Base-by-base conservation (phyloP, 1,140 invertebrate genomes). In the Ruditapes philippinarum region DNA sequence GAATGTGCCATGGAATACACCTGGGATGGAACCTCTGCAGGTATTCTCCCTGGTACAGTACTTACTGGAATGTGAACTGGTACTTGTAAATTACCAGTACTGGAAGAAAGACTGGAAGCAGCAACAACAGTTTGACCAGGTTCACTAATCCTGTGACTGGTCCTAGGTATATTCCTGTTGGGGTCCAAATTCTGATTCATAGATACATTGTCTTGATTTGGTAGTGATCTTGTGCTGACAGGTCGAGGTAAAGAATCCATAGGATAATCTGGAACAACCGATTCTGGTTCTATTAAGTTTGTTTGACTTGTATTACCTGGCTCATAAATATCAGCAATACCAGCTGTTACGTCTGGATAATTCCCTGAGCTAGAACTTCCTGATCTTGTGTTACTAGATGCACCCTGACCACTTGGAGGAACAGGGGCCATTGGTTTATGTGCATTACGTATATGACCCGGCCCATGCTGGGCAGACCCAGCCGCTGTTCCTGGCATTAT, bases 191-290 rank as follows among this genome's bases (percentile, higher is more conserved):
- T 54, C 5, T 33, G 82, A 42, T 33, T 45, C 12, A 25, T 54
- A 14, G 22, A 28, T 4, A 42, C 40, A 82, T 33, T 45, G 11
- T 65, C 82, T 31, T 65, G 36, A 51, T 57, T 57, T 9, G 82
- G 82, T 33, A 84, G 25, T 12, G 85, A 88, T 14, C n/a, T 45
- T n/a, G 76, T 88, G 38, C 85, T 88, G 28, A 54, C 74, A 80
- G 45, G 74, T 14, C 85, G 74, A 36, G 85, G 85, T 38, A 88
- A 80, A 28, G 85, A 88, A 65, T 88, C 85, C 76, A 88, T 76
- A 31, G 85, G 85, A 70, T 88, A 88, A 54, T 88, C 85, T 38
- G 85, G 85, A 31, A 57, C 76, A 25, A 84, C 62, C 0, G 79
- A 81, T 4, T 73, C 62, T 40, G 38, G 14, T 14, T 74, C 82